Conservation (phyloP, 2,797 vertebrate genomes). For the Helarctos malayanus region DNA sequence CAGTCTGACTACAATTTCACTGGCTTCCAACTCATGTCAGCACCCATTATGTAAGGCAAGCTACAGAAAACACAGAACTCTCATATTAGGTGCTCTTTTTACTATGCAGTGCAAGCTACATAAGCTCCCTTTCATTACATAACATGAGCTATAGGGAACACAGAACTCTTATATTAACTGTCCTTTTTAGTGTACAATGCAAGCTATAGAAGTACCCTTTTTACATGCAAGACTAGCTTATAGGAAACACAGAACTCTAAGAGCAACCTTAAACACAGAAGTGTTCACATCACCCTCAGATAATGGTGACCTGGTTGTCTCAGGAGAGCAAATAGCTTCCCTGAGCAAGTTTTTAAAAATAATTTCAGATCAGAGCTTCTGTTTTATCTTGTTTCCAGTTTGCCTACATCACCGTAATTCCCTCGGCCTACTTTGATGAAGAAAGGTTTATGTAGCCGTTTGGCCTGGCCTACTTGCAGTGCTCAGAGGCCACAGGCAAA, state of each 20-base stretch:
- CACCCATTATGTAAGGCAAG: background rate
- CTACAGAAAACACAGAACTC: background rate
- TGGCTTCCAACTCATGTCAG: conserved; percentile 19
- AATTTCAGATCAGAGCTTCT: background rate
- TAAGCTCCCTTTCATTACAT: background rate
- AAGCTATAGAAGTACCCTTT: background rate
- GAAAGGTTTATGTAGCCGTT: background rate
- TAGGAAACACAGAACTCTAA: background rate
- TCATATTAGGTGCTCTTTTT: background rate
- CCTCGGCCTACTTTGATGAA: background rate
- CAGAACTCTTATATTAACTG: background rate
- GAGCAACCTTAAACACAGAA: background rate
- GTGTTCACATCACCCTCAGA: background rate
- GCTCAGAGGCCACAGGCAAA: background rate
- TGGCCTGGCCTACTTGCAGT: background rate
- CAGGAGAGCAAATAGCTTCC: background rate
- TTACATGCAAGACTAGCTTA: background rate
- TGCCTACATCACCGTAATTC: background rate
- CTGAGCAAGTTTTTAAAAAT: background rate
- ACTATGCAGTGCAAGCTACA: background rate
- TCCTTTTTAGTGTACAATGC: background rate
- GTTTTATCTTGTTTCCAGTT: background rate
- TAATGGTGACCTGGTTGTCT: background rate
- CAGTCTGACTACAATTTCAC: background rate
- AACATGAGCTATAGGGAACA: conserved; percentile 20